Conservation (phyloP, 1,140 invertebrate species). For the Rhagoletis pomonella region DNA sequence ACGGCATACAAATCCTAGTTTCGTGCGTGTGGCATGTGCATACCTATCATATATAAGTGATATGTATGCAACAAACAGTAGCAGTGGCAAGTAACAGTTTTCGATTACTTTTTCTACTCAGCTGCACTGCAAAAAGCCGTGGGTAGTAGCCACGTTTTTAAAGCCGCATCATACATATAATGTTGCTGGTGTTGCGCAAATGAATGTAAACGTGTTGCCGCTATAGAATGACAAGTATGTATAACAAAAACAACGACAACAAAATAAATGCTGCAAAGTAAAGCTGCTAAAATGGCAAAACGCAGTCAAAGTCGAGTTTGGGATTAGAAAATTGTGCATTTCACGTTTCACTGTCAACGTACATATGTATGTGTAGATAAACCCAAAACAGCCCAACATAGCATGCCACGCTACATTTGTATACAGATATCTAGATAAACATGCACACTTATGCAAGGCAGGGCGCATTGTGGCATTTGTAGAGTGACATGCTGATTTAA, state of each 20-base stretch:
- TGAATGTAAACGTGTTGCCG: not conserved
- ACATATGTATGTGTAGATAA: too few relatives aligned
- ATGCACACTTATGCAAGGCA: not conserved
- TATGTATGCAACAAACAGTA: constrained; percentile 26
- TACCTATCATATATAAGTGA: not conserved
- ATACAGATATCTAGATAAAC: not conserved
- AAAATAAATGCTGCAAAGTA: not conserved
- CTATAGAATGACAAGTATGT: not conserved
- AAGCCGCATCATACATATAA: not conserved
- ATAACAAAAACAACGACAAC: not conserved
- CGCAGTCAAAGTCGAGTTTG: constrained; percentile 12
- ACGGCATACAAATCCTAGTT: not conserved
- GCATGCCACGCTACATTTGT: not conserved
- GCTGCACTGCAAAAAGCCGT: not conserved
- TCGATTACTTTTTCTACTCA: not conserved
- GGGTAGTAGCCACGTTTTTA: constrained; percentile 7
- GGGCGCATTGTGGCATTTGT: constrained; percentile 13
- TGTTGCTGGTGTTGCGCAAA: not conserved
- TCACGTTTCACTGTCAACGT: not conserved
- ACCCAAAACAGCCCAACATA: not conserved
- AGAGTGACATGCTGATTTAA: constrained; percentile 51
- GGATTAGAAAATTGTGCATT: constrained; percentile 43
- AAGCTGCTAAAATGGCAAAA: constrained; percentile 30
- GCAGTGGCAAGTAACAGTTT: not conserved
- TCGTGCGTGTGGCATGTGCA: not conserved